Evolutionary conservation across 2,797 vertebrate species (phyloP), one percentile per base, ranked within the genome.

Genomic region (Phrynocephalus vlangalii): DNA sequence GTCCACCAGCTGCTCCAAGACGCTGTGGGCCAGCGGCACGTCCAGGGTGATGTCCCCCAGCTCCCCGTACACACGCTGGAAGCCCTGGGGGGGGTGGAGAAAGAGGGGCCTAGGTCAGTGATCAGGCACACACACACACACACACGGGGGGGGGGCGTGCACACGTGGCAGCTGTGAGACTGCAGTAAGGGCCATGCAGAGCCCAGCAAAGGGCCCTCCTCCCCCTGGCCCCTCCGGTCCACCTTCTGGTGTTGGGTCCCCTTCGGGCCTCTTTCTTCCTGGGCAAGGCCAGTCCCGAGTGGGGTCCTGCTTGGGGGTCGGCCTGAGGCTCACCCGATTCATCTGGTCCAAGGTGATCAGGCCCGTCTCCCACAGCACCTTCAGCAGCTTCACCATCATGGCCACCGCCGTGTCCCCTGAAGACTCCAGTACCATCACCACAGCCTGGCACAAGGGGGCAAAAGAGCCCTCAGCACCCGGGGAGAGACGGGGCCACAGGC

Each of bases 311-410:
- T 24, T 3, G 24, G 44, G 3, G 28, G 48, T 2, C 24, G 0
- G 0, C n/a, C 3, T 44, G 52, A n/a, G 4, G 1, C 95, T 83
- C 84, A 98, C 98, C 96, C 98, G 95, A 95, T 98, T 98, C 98
- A 98, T 98, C 96, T 98, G 98, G 95, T 98, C 98, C 95, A 98
- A 95, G 24, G 98, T 98, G 94, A 98, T 96, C 83, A 98, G 96
- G 38, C 97, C 98, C 0, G 96, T 97, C 93, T 98, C 97, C 97
- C 97, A 98, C 83, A 98, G 97, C 86, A 97, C 96, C 95, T 98
- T 96, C 82, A 98, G 96, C 82, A 98, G 96, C 80, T 97, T 97
- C 79, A 98, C 97, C 95, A 98, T 98, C 96, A 97, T 97, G 73
- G 96, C 94, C 70, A 97, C 95, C 0, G 97, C 97, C 0, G 95